Conservation (phyloP, 2,113 vertebrate genomes). For the Sula dactylatra region DNA sequence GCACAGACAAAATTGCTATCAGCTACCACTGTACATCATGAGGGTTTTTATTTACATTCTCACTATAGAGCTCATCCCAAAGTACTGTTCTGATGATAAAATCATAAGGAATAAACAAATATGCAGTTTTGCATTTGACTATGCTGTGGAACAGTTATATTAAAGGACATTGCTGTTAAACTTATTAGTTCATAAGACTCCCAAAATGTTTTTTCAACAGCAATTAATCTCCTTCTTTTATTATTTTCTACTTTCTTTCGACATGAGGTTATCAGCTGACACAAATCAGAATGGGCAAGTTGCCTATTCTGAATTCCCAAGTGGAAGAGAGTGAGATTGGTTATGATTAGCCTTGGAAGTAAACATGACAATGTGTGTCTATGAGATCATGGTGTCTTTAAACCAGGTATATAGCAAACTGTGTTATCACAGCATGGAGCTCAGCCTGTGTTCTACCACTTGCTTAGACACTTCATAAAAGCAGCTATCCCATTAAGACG, state of each 20-base stretch:
- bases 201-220: neutral
- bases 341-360: neutral
- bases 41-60: neutral
- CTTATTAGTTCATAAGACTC: neutral
- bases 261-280: neutral
- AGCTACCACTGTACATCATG: neutral
- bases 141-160: neutral
- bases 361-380: neutral
- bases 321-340: neutral
- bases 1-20: neutral
- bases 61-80: neutral
- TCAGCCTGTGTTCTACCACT: neutral
- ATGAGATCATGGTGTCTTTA: neutral
- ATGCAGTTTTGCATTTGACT: neutral
- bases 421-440: neutral
- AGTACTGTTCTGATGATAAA: neutral
- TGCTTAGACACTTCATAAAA: neutral
- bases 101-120: neutral
- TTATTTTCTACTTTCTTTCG: neutral
- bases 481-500: neutral
- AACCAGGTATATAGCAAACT: neutral
- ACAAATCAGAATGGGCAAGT: neutral
- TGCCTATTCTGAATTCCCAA: neutral
- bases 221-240: neutral
- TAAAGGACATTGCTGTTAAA: neutral